Evolutionary conservation across 1,140 invertebrate genomes (phyloP).

Genomic region (Macrotrachela quadricornifera): DNA sequence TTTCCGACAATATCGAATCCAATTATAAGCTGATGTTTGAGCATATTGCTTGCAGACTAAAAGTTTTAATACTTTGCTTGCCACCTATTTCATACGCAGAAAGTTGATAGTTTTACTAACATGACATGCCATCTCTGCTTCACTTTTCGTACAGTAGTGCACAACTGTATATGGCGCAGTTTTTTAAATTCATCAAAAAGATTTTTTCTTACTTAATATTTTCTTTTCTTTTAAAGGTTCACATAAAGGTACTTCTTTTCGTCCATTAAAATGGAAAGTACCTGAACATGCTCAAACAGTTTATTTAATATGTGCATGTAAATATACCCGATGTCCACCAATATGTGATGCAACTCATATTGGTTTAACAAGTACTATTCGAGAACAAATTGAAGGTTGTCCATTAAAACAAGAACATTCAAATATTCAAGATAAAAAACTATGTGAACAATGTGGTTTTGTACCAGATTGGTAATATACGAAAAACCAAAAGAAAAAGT

Average conservation of each 20-base stretch:
- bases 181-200: too few relatives aligned
- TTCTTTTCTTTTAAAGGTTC: slow-evolving; percentile 10
- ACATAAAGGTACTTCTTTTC: slow-evolving; percentile 14
- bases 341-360: slow-evolving; percentile 15
- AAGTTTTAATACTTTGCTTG: too few relatives aligned
- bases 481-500: too few relatives aligned
- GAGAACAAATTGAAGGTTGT: slow-evolving; percentile 12
- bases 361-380: slow-evolving; percentile 11
- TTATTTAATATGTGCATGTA: slow-evolving; percentile 14
- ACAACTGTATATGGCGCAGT: too few relatives aligned
- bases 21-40: too few relatives aligned
- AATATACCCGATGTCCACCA: slow-evolving; percentile 15
- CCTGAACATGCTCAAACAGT: slow-evolving; percentile 11
- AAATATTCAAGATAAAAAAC: slow-evolving; percentile 6
- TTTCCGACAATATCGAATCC: too few relatives aligned
- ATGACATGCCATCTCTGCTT: too few relatives aligned
- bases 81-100: too few relatives aligned
- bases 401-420: slow-evolving; percentile 5
- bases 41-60: too few relatives aligned
- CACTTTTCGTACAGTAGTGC: too few relatives aligned
- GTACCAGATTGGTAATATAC: slow-evolving; percentile 15
- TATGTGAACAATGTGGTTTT: slow-evolving; percentile 15
- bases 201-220: too few relatives aligned
- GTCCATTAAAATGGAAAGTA: slow-evolving; percentile 13
- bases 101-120: too few relatives aligned